A percentile compares a stretch with the other conserved stretches of the same genome.
Conservation (phyloP, 2,888 invertebrate species). For the Archips crataeganus region DNA sequence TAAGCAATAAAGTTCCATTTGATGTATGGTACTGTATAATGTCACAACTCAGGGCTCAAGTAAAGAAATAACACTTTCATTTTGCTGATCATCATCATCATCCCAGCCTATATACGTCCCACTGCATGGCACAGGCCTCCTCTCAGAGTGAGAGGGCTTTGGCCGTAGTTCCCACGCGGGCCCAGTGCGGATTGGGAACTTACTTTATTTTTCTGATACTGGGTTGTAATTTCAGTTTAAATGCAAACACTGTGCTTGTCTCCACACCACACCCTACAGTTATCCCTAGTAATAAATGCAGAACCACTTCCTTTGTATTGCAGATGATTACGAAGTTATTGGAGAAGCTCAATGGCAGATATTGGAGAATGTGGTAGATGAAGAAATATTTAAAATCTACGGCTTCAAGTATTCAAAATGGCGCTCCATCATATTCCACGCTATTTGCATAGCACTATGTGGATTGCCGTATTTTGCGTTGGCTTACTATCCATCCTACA, state of each 20-base stretch:
- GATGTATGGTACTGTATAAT: no score
- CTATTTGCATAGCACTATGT: constrained; percentile 77
- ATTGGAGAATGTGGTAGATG: constrained; percentile 79
- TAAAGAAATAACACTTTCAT: not conserved
- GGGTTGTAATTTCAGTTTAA: not conserved
- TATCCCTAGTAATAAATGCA: constrained; percentile 56
- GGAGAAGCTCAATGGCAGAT: constrained; percentile 83
- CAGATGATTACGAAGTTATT: constrained; percentile 86
- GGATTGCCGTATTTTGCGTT: constrained; percentile 86
- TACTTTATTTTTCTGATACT: not conserved
- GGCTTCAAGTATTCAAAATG: constrained; percentile 81
- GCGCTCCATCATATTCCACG: constrained; percentile 78
- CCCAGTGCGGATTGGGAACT: no score
- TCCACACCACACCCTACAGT: constrained; percentile 50
- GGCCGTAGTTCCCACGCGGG: no score
- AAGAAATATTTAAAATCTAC: constrained; percentile 78
- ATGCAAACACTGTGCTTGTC: constrained; percentile 36
- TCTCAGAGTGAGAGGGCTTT: no score
- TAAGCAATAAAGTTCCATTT: no score
- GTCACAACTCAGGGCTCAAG: not conserved
- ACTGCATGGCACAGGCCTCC: no score
- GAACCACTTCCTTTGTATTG: constrained; percentile 57
- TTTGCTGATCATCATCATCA: no score
- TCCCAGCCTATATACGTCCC: no score
- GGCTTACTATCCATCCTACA: constrained; percentile 85